Evolutionary conservation across 2,797 vertebrate genomes (phyloP).

Genomic region (Pampus argenteus): DNA sequence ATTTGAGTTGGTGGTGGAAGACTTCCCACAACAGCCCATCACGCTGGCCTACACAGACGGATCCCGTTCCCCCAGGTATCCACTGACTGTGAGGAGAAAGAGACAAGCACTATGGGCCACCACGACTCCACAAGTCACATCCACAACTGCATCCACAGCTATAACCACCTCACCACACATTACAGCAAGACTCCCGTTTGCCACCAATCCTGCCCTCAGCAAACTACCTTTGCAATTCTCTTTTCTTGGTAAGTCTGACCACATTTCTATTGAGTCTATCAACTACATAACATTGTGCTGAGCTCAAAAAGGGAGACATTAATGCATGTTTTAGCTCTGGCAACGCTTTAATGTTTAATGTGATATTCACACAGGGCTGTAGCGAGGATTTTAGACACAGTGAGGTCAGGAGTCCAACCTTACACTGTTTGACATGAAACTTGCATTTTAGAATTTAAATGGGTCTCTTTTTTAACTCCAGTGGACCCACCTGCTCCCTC

Average conservation of each 20-base stretch:
- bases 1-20: slow-evolving; percentile 76
- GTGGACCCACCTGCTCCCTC: slow-evolving; percentile 71
- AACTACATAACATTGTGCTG: too few relatives aligned
- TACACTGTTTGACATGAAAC: too few relatives aligned
- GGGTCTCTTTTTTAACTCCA: slow-evolving; percentile 22
- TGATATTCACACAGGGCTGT: neutral
- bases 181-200: fast-evolving
- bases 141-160: neutral
- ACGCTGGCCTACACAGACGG: slow-evolving; percentile 62
- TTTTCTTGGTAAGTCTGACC: slow-evolving; percentile 62
- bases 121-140: too few relatives aligned
- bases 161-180: neutral
- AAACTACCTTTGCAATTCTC: slow-evolving; percentile 73
- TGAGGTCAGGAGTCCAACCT: too few relatives aligned
- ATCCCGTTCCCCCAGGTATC: slow-evolving; percentile 6
- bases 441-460: neutral
- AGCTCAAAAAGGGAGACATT: neutral
- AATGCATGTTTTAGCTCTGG: neutral
- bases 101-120: neutral
- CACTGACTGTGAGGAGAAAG: slow-evolving; percentile 6
- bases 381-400: too few relatives aligned
- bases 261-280: neutral
- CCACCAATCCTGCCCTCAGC: slow-evolving; percentile 52
- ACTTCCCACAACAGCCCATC: slow-evolving; percentile 58
- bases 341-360: neutral